These are phyloP conservation scores for Stichopus chloronotus DNA, from an alignment of 35 echinoderm and acorn worm genomes.

Conservation along the genomic window DNA sequence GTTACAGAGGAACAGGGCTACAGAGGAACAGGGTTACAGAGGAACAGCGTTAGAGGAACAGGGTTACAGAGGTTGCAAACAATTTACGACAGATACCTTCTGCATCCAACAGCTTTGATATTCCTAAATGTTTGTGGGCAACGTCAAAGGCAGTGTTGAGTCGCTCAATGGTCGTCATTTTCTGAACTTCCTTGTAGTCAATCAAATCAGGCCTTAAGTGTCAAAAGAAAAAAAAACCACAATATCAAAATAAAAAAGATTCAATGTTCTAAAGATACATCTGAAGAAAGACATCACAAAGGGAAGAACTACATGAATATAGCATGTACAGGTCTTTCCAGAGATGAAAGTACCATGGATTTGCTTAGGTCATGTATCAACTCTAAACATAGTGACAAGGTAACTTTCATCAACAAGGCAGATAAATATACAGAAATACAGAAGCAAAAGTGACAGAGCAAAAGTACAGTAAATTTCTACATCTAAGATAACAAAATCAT, in stretches of 20 bases:
- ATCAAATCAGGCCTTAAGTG: conserved; percentile 80
- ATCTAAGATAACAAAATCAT: too few species aligned
- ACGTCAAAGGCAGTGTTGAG: conserved; percentile 92
- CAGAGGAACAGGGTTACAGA: neutral
- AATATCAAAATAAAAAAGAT: neutral
- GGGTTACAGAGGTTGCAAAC: neutral
- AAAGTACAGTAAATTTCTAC: too few species aligned
- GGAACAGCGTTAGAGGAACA: neutral
- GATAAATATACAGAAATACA: too few species aligned
- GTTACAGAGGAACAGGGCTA: too few species aligned
- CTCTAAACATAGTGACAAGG: too few species aligned
- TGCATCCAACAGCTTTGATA: conserved; percentile 85
- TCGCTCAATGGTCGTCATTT: conserved; percentile 65
- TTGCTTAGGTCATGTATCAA: too few species aligned
- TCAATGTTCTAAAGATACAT: neutral
- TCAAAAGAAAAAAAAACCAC: neutral
- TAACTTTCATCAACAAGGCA: too few species aligned
- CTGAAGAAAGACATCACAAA: too few species aligned
- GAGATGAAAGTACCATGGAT: too few species aligned
- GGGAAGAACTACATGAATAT: too few species aligned
- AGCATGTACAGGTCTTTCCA: too few species aligned
- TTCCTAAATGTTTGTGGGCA: conserved; percentile 73
- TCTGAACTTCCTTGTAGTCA: conserved; percentile 69
- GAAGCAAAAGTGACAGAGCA: too few species aligned
- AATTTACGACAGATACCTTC: conserved; percentile 76